Percentiles rank a stretch among this genome's conserved stretches.
Evolutionary conservation across 2,888 invertebrate genomes (phyloP).

Genomic region (Pheosia tremula): DNA sequence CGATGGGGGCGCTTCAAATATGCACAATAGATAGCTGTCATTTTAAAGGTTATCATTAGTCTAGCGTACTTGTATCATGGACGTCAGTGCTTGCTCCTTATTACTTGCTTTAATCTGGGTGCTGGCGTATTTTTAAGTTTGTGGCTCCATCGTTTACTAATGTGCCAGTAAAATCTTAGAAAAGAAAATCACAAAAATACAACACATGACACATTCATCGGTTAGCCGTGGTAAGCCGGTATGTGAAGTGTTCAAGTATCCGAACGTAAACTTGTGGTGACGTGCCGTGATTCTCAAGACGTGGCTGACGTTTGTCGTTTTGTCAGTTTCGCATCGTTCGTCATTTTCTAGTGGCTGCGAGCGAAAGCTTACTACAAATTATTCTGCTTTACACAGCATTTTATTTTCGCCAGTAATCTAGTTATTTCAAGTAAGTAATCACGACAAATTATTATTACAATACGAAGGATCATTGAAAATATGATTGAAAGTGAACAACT

Average conservation of each 20-base stretch:
- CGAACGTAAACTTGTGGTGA: constrained; percentile 59
- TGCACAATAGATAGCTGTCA: too few relatives aligned
- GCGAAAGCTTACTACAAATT: constrained; percentile 17
- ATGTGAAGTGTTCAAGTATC: constrained; percentile 36
- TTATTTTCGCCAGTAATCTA: constrained; percentile 18
- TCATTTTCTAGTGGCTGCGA: constrained; percentile 38
- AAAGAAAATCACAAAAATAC: too few relatives aligned
- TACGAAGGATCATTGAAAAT: constrained; percentile 8
- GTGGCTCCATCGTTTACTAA: too few relatives aligned
- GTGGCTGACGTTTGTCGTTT: constrained; percentile 77
- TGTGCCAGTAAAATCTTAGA: too few relatives aligned
- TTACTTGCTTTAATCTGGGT: too few relatives aligned
- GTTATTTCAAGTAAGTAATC: constrained; percentile 30
- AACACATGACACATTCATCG: too few relatives aligned
- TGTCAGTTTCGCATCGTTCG: constrained; percentile 44
- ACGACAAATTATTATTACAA: constrained; percentile 4
- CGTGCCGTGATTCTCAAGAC: constrained; percentile 73
- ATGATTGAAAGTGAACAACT: background rate
- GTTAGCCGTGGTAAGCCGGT: background rate
- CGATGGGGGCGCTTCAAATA: too few relatives aligned
- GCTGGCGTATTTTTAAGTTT: too few relatives aligned
- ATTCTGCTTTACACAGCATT: constrained; percentile 17
- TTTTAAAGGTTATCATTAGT: too few relatives aligned
- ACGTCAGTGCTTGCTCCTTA: too few relatives aligned
- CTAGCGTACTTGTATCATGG: too few relatives aligned